Percentiles rank a stretch among this genome's conserved stretches.
Conservation (phyloP, 2,888 invertebrate species). For the Erebia palarica region DNA sequence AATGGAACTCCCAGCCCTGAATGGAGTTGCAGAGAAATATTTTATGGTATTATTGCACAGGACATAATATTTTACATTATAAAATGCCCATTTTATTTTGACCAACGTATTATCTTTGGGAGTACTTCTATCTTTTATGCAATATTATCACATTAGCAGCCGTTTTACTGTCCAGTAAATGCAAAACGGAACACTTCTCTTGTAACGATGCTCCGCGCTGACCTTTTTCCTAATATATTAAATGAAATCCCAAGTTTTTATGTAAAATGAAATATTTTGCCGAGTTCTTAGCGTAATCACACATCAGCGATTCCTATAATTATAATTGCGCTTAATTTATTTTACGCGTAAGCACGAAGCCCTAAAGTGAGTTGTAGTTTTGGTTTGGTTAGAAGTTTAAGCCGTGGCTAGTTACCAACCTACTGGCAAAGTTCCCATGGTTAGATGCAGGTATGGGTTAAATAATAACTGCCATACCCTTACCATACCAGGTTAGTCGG, state of each 20-base stretch:
- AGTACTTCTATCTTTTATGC: conserved; percentile 47
- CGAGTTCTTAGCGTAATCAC: background rate
- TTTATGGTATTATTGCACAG: background rate
- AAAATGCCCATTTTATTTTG: background rate
- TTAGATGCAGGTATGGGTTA: too few species aligned
- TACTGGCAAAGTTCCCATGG: too few species aligned
- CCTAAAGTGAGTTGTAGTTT: too few species aligned
- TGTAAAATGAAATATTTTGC: conserved; percentile 12
- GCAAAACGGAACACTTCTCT: conserved; percentile 74
- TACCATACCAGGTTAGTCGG: too few species aligned
- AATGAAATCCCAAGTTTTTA: conserved; percentile 54
- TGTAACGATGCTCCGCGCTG: conserved; percentile 68
- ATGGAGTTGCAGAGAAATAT: too few species aligned
- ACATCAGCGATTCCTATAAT: background rate
- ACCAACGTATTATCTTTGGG: conserved; percentile 2
- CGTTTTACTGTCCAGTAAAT: conserved; percentile 68
- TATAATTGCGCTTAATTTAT: too few species aligned
- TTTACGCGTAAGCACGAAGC: too few species aligned
- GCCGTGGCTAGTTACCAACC: too few species aligned
- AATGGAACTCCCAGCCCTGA: too few species aligned
- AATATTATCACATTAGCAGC: conserved; percentile 28
- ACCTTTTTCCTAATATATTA: conserved; percentile 73
- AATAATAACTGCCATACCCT: too few species aligned
- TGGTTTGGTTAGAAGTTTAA: too few species aligned
- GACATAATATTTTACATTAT: background rate